Conservation (phyloP, 2,113 vertebrate species). For the Crotophaga sulcirostris region DNA sequence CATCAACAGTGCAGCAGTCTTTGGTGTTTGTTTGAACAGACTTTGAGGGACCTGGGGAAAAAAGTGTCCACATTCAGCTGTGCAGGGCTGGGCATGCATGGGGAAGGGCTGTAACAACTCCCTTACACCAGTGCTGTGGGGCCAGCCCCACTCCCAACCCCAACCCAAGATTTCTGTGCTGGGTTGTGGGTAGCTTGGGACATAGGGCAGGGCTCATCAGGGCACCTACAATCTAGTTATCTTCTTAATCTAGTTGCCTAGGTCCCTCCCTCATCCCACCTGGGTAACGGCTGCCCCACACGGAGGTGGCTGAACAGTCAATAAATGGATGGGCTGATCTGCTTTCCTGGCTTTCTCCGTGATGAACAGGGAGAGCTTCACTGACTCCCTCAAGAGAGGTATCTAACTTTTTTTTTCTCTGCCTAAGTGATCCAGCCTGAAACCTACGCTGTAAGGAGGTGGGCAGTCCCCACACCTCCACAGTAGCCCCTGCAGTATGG, state of each 20-base stretch:
- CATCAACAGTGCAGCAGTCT: neutral
- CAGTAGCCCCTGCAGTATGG: neutral
- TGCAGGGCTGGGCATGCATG: neutral
- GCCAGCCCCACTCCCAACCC: neutral
- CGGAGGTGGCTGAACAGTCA: neutral
- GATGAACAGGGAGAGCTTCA: neutral
- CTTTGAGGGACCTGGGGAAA: neutral
- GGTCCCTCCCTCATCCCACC: neutral
- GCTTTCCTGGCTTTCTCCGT: neutral
- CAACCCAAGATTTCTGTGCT: neutral
- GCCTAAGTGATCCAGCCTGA: neutral
- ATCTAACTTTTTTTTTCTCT: neutral
- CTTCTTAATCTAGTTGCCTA: neutral
- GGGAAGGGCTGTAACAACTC: neutral
- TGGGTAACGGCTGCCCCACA: neutral
- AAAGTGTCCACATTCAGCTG: neutral
- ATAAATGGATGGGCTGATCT: neutral
- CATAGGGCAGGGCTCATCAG: neutral
- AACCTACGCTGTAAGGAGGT: neutral
- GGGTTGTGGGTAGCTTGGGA: rapidly evolving
- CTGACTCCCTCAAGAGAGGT: neutral
- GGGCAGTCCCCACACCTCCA: neutral
- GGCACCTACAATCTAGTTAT: neutral
- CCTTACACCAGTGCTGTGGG: neutral
- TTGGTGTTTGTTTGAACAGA: neutral